Evolutionary conservation across 2,888 invertebrate species (phyloP), one percentile per base, ranked within the genome.

Genomic region (Coelogynopora nodosa): DNA sequence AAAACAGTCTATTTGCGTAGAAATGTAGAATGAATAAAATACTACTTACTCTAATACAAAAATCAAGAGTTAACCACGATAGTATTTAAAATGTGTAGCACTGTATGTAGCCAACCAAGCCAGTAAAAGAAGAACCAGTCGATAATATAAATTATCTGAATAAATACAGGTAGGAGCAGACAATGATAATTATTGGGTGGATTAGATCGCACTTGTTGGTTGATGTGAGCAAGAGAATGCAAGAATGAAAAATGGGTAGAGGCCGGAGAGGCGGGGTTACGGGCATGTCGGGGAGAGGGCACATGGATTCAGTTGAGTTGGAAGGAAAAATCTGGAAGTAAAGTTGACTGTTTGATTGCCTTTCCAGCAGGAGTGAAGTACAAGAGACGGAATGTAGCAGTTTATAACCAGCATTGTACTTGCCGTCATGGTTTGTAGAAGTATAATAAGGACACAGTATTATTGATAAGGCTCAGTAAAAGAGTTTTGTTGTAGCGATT

Each of bases 111-210:
- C 74, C 23, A 23, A 74, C 74, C 74, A 74, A 74, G 74, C 74
- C 74, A 74, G 74, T 74, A 13, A 74, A 74, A 74, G 74, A 74
- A 74, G 23, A 74, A 74, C 5, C 74, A 74, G 74, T 74, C 23
- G 27, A 74, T 74, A 13, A 10, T 5, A 74, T 74, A 74, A 74
- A 74, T 74, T 74, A 74, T 74, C 74, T 74, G 74, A 74, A 74
- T 74, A 74, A 74, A 74, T 74, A 74, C 74, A 74, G 23, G 74
- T 74, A 74, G 27, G 5, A 74, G 74, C 27, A 13, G 74, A 74
- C 23, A 74, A 74, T 74, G 74, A 74, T 74, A 74, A 74, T 74
- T 26, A 74, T 74, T 74, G 74, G 74, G 74, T 74, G 74, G 74
- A 74, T 74, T 74, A 74, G 74, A 74, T 74, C 74, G 74, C 74